Evolutionary conservation across 1,140 invertebrate genomes (phyloP), one percentile per base, ranked within the genome.

Genomic region (Drosophila aff.): DNA sequence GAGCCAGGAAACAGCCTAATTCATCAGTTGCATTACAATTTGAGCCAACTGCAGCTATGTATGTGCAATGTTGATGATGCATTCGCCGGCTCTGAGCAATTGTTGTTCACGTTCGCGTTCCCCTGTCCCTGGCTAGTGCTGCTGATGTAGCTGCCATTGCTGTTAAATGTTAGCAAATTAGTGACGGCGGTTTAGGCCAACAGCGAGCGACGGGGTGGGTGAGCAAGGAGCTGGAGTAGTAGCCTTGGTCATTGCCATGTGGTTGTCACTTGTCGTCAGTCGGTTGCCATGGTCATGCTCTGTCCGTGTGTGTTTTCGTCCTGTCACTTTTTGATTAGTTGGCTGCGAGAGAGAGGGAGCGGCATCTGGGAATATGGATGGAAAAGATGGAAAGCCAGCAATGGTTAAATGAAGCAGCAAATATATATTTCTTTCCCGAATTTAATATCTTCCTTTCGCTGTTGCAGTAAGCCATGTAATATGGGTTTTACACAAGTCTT

Each of bases 151-250:
- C 77, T 75, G 69, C 62, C 75, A 65, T 59, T 82, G 59, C 75
- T 82, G 80, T 82, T 82, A 83, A 82, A 82, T 82, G 80, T 82
- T 82, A 73, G 77, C 80, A 82, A 82, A 82, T 82, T 82, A 82
- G 80, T 82, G 80, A 79, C 61, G 80, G 80, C 75, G 80, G 80
- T 75, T 82, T 81, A 63, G 58, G 73, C 80, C 79, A 81, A 81
- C 79, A 61, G 53, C 47, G 40, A 28, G 3, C 18, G 21, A 28
- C 15, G 43, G 36, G 16, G 13, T 13, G 13, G 6, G 21, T 13
- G 21, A 2, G 33, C 4, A 3, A 7, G 21, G 44, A 2, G 33
- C 4, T 2, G n/a, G 26, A 46, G 53, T 7, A 36, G 38, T 21
- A 44, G 40, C 26, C 28, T 50, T 63, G 75, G 75, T 26, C 76